A percentile compares a stretch with the other conserved stretches of the same genome.
Conservation (phyloP, 2,888 invertebrate genomes). For the Brachyptera risi region DNA sequence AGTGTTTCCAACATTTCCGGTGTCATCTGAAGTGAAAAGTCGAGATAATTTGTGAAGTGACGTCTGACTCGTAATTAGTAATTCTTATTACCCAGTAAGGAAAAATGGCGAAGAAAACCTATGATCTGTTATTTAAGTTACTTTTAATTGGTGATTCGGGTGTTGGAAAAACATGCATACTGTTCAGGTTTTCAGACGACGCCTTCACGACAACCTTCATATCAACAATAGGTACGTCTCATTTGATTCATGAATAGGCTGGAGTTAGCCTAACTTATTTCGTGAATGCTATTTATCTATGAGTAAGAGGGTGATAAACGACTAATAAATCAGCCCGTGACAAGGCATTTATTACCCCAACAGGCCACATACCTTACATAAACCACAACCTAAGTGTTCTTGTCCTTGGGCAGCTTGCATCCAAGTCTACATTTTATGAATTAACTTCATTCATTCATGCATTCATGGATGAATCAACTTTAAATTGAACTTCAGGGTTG, state of each 20-base stretch:
- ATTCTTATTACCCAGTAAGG: slow-evolving; percentile 21
- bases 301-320: neutral
- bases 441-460: too few relatives aligned
- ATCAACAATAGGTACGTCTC: slow-evolving; percentile 83
- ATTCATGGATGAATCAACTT: too few relatives aligned
- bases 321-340: neutral
- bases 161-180: slow-evolving; percentile 91
- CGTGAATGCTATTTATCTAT: neutral
- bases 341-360: neutral
- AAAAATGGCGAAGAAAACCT: slow-evolving; percentile 91
- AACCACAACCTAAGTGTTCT: too few relatives aligned
- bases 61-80: slow-evolving; percentile 29
- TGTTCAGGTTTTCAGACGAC: slow-evolving; percentile 92
- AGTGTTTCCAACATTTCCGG: too few relatives aligned
- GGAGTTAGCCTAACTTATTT: neutral
- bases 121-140: slow-evolving; percentile 89
- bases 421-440: neutral
- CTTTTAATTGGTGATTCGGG: slow-evolving; percentile 91
- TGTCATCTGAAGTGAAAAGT: slow-evolving; percentile 11
- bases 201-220: slow-evolving; percentile 94
- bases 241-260: neutral
- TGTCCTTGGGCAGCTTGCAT: neutral
- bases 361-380: neutral
- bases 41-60: slow-evolving; percentile 23
- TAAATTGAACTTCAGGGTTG: slow-evolving; percentile 11